Evolutionary conservation across 2,888 invertebrate genomes (phyloP).

Genomic region (Drosophila pseudotalamancana): DNA sequence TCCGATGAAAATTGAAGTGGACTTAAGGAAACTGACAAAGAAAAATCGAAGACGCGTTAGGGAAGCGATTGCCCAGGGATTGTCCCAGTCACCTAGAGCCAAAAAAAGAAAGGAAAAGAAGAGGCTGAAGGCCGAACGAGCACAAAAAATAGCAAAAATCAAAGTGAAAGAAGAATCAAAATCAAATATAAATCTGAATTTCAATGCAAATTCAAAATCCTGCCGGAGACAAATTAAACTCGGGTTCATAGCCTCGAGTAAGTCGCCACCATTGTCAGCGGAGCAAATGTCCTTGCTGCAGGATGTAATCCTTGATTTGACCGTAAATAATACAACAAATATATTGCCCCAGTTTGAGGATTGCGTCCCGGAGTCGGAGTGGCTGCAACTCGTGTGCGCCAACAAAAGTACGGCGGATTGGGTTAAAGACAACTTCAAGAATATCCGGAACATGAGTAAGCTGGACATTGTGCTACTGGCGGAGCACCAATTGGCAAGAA

Average conservation of each 20-base stretch:
- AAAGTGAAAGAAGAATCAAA: not conserved
- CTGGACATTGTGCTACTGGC: not conserved
- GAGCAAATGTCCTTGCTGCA: not conserved
- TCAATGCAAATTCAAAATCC: not conserved
- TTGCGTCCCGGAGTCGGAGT: not conserved
- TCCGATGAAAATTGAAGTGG: not conserved
- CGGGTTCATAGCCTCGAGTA: not conserved
- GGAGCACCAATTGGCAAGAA: not conserved
- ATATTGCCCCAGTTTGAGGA: not conserved
- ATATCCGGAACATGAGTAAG: not conserved
- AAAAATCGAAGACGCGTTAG: not conserved
- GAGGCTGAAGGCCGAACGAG: no score
- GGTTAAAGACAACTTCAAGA: not conserved
- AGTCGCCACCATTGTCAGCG: not conserved
- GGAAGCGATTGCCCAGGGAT: not conserved
- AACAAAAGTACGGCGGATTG: not conserved
- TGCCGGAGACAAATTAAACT: not conserved
- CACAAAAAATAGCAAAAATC: not conserved
- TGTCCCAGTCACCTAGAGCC: not conserved
- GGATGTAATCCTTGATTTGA: slow-evolving; percentile 7
- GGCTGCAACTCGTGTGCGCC: slow-evolving; percentile 5
- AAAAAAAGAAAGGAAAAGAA: not conserved
- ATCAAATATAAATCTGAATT: not conserved
- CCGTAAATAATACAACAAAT: not conserved
- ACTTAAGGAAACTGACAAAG: not conserved